Evolutionary conservation across 2,888 invertebrate species (phyloP), one percentile per base, ranked within the genome.

Genomic region (Nymphalis c-album): DNA sequence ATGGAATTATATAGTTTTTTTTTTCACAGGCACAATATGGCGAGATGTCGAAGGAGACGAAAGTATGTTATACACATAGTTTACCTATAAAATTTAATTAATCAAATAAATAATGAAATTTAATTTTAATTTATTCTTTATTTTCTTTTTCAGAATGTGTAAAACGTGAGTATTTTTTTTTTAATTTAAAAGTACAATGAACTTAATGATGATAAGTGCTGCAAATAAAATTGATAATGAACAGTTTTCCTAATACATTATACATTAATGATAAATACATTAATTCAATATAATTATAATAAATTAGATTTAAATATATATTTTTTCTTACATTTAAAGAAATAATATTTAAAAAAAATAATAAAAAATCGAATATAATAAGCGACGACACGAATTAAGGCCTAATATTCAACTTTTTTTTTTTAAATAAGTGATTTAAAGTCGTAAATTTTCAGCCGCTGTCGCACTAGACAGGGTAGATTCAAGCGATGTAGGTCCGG

Each of bases 401-500:
- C 10, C 40, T 40, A 10, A 40, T 10, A 40, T 8, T 8, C 8
- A 10, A 40, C 26, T 26, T 2, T 26, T 26, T 20, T 46, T 46
- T 48, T 48, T 18, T 48, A 2, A 48, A 48, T n/a, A 18, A n/a
- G 2, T 8, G 18, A 20, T 8, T n/a, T 51, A 22, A 40, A 46
- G 16, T 40, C 13, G 17, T 20, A 50, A 55, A 61, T 48, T 67
- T 57, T n/a, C 65, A 85, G 82, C 22, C 80, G 82, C 20, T 84
- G 85, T 65, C 84, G 85, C 53, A 73, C 76, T 71, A 73, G 20
- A 58, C 58, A 47, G 22, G 85, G 82, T 16, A 66, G 79, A 2
- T 85, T 85, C 75, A 85, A 85, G 70, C 77, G 81, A 0, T 85
- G 85, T 65, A 76, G 82, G 2, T 77, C 72, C 7, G 73, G 81